A percentile compares a stretch with the other conserved stretches of the same genome.
These are phyloP conservation scores for Manis javanica DNA, from an alignment of 2,797 vertebrate species.

Conservation along the genomic window DNA sequence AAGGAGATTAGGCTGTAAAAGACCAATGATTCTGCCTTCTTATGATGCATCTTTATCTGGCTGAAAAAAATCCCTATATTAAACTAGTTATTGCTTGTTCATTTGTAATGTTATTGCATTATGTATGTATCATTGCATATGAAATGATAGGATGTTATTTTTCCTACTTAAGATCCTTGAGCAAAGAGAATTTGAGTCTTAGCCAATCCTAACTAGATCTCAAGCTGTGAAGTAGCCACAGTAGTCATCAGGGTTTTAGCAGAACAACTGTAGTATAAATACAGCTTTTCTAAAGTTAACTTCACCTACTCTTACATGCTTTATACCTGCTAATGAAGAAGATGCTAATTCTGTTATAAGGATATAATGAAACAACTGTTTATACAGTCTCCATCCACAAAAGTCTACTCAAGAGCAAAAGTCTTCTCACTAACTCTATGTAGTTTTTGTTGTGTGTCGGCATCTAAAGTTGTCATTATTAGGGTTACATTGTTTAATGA, in stretches of 20 bases:
- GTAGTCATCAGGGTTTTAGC: background rate
- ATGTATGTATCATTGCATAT: background rate
- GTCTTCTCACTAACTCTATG: background rate
- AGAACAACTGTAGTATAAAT: background rate
- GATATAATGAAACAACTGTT: constrained; percentile 26
- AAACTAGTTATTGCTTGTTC: background rate
- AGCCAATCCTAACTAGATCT: background rate
- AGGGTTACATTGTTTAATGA: background rate
- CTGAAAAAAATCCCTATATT: background rate
- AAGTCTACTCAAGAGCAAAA: constrained; percentile 11
- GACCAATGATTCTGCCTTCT: background rate
- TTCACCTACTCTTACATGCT: constrained; percentile 16
- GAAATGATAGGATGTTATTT: constrained; percentile 12
- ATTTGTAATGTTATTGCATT: constrained; percentile 35
- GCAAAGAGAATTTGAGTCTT: background rate
- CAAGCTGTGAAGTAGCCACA: background rate
- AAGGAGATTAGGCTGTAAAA: background rate
- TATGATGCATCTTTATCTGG: background rate
- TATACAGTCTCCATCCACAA: background rate
- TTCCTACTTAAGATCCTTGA: constrained; percentile 3
- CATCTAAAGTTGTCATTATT: background rate
- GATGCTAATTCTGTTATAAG: background rate
- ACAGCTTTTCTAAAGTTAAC: constrained; percentile 42
- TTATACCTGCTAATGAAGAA: constrained; percentile 46
- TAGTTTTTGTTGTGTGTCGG: background rate